Conservation (phyloP, 2,113 vertebrate genomes). For the Nipponia nippon region DNA sequence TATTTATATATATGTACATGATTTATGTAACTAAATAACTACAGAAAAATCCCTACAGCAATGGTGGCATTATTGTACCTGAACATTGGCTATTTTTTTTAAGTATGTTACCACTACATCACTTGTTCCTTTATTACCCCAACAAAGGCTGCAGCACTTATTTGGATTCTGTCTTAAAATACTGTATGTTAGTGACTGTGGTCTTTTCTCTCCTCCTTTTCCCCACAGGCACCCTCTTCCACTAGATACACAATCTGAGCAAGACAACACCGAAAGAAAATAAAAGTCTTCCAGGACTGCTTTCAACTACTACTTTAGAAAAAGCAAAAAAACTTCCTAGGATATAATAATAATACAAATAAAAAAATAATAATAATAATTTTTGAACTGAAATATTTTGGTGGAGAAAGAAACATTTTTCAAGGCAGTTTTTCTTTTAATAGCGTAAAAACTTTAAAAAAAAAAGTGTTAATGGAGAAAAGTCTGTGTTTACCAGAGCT, state of each 20-base stretch:
- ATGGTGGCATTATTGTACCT: neutral
- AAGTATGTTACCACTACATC: neutral
- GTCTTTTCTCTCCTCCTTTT: neutral
- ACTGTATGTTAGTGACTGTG: neutral
- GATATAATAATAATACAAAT: neutral
- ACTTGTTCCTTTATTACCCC: constrained; percentile 1
- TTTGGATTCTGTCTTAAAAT: constrained; percentile 6
- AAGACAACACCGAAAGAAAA: neutral
- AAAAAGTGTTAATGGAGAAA: neutral
- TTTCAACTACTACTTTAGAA: neutral
- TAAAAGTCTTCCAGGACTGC: neutral
- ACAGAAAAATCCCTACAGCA: neutral
- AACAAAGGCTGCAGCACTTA: neutral
- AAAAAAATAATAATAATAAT: neutral
- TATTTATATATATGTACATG: neutral
- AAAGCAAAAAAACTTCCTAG: neutral
- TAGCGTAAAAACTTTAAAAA: neutral
- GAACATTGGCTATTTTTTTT: neutral
- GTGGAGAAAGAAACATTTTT: neutral
- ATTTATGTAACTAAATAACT: constrained; percentile 5
- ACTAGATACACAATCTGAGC: neutral
- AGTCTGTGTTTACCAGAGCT: neutral
- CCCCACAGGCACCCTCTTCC: neutral
- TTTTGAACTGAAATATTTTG: neutral
- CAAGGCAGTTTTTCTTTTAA: neutral